Evolutionary conservation across 2,113 vertebrate genomes (phyloP).

Genomic region (Perccottus glenii): DNA sequence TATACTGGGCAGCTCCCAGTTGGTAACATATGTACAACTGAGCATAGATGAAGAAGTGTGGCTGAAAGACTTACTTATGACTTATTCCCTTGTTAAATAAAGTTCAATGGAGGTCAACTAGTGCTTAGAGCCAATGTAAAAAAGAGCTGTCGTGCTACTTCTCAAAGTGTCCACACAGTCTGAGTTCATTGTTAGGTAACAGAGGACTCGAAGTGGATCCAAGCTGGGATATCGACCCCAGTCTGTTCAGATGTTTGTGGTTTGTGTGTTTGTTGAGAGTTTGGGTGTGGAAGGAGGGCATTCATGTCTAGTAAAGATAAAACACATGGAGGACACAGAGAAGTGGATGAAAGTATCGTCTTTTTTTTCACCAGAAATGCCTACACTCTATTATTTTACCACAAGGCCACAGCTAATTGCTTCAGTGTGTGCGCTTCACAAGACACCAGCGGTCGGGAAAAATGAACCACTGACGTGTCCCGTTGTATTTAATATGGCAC

Average conservation of each 20-base stretch:
- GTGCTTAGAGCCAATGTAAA: background rate
- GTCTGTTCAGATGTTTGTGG: slow-evolving; percentile 49
- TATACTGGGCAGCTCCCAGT: slow-evolving; percentile 14
- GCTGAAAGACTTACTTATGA: slow-evolving; percentile 4
- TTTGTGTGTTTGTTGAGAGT: slow-evolving; percentile 44
- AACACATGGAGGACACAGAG: slow-evolving; percentile 54
- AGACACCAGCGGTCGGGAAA: slow-evolving; percentile 58
- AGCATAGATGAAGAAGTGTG: slow-evolving; percentile 14
- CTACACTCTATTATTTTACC: slow-evolving; percentile 64
- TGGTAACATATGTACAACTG: slow-evolving; percentile 15
- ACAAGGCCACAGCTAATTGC: slow-evolving; percentile 74
- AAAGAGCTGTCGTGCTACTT: background rate
- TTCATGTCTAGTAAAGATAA: slow-evolving; percentile 51
- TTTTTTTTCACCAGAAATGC: slow-evolving; percentile 66
- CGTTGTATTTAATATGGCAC: slow-evolving; percentile 44
- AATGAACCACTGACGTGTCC: slow-evolving; percentile 56
- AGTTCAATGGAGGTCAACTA: slow-evolving; percentile 15
- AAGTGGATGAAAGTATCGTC: slow-evolving; percentile 59
- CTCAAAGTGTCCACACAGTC: slow-evolving; percentile 14
- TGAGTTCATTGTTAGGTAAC: slow-evolving; percentile 14
- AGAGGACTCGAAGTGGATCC: slow-evolving; percentile 7
- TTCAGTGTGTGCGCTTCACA: slow-evolving; percentile 65
- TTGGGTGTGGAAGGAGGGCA: slow-evolving; percentile 46
- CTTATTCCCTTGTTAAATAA: slow-evolving; percentile 8
- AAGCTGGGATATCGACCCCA: slow-evolving; percentile 6